Base-by-base conservation (phyloP, 2,113 vertebrate species). In the Chamaea fasciata region DNA sequence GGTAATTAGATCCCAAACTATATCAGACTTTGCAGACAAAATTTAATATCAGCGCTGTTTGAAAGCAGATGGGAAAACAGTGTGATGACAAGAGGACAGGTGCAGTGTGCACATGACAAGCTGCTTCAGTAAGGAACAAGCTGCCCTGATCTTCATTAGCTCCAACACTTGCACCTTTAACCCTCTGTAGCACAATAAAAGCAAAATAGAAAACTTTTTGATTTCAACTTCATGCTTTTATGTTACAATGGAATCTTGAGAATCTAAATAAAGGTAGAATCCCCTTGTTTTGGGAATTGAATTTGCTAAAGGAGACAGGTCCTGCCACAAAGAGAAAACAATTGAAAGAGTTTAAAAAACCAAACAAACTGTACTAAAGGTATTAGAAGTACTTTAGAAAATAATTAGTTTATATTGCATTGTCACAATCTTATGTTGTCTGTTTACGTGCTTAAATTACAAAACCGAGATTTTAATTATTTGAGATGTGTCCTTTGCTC, bases 51-150 rank as follows among this genome's bases (percentile, higher is more conserved):
- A 0, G 79, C 4, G 1, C 50, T 91, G 7, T 83, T 95, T 83
- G 67, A 83, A 97, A 88, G 77, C 91, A 92, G 94, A 92, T 90
- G 84, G 94, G 67, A 73, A 95, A 91, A 88, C 89, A 94, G 64
- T 82, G 46, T 88, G 83, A 70, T 92, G 60, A 52, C 42, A 65
- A 49, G 77, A 63, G 63, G 80, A 73, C 83, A 94, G 90, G 89
- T 93, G 93, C 89, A 79, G 37, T 13, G 17, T 3, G 20, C 56
- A 39, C 64, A 41, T 77, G 63, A 89, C 87, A 80, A 16, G 85
- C 63, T 94, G 59, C 67, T 83, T 83, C 85, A 88, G 56, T 74
- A 70, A 86, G 59, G 46, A 77, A 67, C 84, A 90, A 93, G 87
- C 93, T 92, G 84, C 82, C 89, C 68, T 59, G 57, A 76, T 94